phyloP scores from a whole-genome alignment of 1,140 invertebrate genomes.

The Meloidogyne floridensis region DNA sequence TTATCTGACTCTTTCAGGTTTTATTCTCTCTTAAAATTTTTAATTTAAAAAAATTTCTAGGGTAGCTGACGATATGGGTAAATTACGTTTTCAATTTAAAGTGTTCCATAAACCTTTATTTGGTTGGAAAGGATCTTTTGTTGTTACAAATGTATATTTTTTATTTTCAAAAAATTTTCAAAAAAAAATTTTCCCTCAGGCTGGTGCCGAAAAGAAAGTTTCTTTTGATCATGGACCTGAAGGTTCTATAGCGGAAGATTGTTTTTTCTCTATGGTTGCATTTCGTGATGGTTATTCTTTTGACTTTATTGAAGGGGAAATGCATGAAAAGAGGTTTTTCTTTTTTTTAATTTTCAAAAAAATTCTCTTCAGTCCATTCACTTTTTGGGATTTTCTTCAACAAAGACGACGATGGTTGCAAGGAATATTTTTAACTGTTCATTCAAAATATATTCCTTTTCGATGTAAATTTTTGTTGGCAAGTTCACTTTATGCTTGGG shows the following conservation, averaged over 20 bases:
- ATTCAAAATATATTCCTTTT: slow-evolving; percentile 80
- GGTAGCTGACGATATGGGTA: slow-evolving; percentile 90
- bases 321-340: slow-evolving; percentile 83
- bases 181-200: slow-evolving; percentile 69
- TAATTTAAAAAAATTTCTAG: slow-evolving; percentile 25
- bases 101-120: slow-evolving; percentile 91
- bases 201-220: slow-evolving; percentile 82
- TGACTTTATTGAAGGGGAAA: slow-evolving; percentile 86
- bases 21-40: too few relatives aligned
- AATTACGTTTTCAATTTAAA: slow-evolving; percentile 86
- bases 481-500: slow-evolving; percentile 91
- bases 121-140: slow-evolving; percentile 95
- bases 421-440: slow-evolving; percentile 89
- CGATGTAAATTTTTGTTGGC: slow-evolving; percentile 73
- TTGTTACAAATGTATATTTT: slow-evolving; percentile 74
- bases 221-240: slow-evolving; percentile 92
- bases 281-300: slow-evolving; percentile 71
- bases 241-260: slow-evolving; percentile 95
- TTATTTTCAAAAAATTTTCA: background rate
- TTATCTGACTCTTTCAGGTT: slow-evolving; percentile 87
- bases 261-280: slow-evolving; percentile 91
- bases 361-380: slow-evolving; percentile 75
- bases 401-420: slow-evolving; percentile 94
- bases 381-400: slow-evolving; percentile 88
- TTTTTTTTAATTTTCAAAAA: background rate